These are phyloP conservation scores for Pachyramphus minor DNA, from an alignment of 2,113 vertebrate genomes.

Conservation along the genomic window DNA sequence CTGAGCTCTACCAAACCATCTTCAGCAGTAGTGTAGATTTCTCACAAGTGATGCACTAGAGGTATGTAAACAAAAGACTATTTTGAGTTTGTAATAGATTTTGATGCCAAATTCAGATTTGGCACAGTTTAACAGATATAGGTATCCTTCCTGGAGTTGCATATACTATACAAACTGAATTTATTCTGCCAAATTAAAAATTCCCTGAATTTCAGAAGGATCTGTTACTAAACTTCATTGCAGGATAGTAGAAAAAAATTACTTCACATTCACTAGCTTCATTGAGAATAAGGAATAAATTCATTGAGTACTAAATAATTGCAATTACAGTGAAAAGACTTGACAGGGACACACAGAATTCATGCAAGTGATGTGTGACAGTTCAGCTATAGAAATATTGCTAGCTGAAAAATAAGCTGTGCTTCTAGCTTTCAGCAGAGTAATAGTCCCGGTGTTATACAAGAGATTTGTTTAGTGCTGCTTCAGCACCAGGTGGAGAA, in stretches of 20 bases:
- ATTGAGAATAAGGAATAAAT: not conserved
- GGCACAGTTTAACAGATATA: not conserved
- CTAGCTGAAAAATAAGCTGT: not conserved
- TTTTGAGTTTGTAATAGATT: not conserved
- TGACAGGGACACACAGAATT: not conserved
- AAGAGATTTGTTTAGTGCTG: not conserved
- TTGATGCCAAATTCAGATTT: not conserved
- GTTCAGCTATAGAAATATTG: not conserved
- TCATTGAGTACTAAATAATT: slow-evolving; percentile 9
- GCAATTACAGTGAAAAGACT: not conserved
- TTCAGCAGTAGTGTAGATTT: not conserved
- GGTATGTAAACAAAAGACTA: slow-evolving; percentile 1
- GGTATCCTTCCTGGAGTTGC: not conserved
- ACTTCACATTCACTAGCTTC: not conserved
- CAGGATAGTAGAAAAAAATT: not conserved
- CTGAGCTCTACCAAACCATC: not conserved
- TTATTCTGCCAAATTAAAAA: not conserved
- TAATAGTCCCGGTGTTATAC: not conserved
- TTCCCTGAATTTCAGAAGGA: not conserved
- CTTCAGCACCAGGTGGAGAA: not conserved
- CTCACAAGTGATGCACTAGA: not conserved
- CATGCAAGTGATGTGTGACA: not conserved
- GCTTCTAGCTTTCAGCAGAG: not conserved
- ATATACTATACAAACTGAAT: not conserved
- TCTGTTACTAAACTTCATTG: not conserved